These are phyloP conservation scores for Tupaia chinensis DNA, from an alignment of 2,113 vertebrate species.

Conservation along the genomic window DNA sequence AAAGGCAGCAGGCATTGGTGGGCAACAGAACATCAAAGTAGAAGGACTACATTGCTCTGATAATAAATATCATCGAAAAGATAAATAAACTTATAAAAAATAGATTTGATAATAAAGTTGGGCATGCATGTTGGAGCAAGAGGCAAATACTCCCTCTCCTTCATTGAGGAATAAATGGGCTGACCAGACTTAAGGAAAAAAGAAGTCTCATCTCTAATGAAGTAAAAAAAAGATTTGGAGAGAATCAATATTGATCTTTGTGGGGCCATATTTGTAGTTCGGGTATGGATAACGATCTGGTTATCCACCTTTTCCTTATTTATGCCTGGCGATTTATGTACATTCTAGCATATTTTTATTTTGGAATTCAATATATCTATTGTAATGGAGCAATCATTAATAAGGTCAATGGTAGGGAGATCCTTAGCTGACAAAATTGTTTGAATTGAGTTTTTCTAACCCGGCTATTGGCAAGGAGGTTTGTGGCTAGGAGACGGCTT, in stretches of 20 bases:
- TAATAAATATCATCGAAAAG: not conserved
- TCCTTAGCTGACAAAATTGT: not conserved
- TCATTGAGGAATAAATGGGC: not conserved
- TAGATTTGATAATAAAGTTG: no score
- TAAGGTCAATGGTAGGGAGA: not conserved
- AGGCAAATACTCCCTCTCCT: not conserved
- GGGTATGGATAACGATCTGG: not conserved
- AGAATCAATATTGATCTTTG: conserved; percentile 9
- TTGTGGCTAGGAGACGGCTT: not conserved
- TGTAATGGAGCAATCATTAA: not conserved
- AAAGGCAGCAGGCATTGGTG: not conserved
- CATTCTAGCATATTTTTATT: not conserved
- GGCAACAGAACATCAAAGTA: not conserved
- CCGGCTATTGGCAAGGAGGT: not conserved
- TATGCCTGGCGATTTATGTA: not conserved
- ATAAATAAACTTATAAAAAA: no score
- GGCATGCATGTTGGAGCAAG: no score
- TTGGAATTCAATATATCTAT: not conserved
- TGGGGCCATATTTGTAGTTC: not conserved
- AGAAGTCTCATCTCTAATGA: not conserved
- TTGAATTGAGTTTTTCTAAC: not conserved
- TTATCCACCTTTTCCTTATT: not conserved
- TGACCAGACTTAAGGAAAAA: not conserved
- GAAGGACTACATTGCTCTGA: not conserved
- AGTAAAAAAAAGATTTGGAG: not conserved